Conservation (phyloP, 2,113 vertebrate species). For the Rhabdomys dilectus region DNA sequence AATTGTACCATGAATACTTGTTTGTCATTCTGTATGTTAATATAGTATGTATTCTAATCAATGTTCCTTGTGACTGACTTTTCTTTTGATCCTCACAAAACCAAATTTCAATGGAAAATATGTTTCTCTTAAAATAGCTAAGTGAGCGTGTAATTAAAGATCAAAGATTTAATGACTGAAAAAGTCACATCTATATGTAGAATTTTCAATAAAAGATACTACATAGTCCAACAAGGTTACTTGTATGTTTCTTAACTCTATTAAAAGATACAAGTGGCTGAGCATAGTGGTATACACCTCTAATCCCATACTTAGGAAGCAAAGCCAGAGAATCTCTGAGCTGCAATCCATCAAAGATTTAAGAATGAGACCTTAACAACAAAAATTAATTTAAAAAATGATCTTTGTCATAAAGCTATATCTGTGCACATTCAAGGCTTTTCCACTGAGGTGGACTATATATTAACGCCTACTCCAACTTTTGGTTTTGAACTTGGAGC, state of each 20-base stretch:
- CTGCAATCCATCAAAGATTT: background rate
- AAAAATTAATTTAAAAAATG: background rate
- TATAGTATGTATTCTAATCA: background rate
- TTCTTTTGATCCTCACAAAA: conserved; percentile 31
- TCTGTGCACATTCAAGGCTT: background rate
- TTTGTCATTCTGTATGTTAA: background rate
- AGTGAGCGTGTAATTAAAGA: background rate
- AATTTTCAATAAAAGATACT: background rate
- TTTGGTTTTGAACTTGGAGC: conserved; percentile 3
- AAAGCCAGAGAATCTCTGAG: background rate
- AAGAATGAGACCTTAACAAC: background rate
- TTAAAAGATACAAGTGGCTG: background rate
- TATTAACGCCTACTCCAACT: background rate
- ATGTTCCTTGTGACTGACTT: background rate
- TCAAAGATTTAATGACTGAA: background rate
- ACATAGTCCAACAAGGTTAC: background rate
- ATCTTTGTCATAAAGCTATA: background rate
- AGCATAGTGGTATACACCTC: background rate
- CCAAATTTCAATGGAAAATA: background rate
- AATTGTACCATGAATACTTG: background rate
- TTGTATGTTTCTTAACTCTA: conserved; percentile 9
- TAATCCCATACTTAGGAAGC: background rate
- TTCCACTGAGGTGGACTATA: background rate
- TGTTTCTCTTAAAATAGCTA: background rate
- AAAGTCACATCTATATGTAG: background rate